These are phyloP conservation scores for Florisuga fusca DNA, from an alignment of 2,797 vertebrate species.

Conservation along the genomic window DNA sequence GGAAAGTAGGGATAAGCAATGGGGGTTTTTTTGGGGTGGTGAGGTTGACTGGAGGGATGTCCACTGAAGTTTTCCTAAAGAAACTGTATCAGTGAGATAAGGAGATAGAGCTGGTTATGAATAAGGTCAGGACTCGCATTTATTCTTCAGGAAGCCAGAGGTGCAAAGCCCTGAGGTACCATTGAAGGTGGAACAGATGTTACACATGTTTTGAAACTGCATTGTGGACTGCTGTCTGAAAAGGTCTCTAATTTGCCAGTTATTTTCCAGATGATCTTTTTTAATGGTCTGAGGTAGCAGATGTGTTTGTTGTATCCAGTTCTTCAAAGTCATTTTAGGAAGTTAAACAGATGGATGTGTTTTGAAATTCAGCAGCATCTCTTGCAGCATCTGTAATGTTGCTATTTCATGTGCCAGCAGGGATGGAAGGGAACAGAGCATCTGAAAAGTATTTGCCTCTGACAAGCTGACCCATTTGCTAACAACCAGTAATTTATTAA, in stretches of 20 bases:
- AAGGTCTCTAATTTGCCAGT: constrained; percentile 3
- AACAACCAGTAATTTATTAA: not conserved
- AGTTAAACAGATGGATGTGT: constrained; percentile 37
- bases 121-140: not conserved
- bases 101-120: not conserved
- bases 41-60: not conserved
- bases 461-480: constrained; percentile 10
- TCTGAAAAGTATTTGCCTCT: not conserved
- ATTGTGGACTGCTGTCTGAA: not conserved
- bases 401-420: accelerated
- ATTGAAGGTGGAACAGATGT: not conserved
- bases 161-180: not conserved
- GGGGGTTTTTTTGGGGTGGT: not conserved
- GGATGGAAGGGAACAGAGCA: not conserved
- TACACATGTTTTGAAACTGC: not conserved
- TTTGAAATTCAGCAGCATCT: constrained; percentile 30
- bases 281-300: constrained; percentile 22
- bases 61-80: not conserved
- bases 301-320: constrained; percentile 35
- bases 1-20: not conserved
- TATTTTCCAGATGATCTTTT: constrained; percentile 47
- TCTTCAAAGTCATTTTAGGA: constrained; percentile 28
- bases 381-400: not conserved
- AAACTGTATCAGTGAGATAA: not conserved
- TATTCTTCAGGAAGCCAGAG: not conserved